phyloP scores from a whole-genome alignment of 2,113 vertebrate species.

The Macrotus californicus region DNA sequence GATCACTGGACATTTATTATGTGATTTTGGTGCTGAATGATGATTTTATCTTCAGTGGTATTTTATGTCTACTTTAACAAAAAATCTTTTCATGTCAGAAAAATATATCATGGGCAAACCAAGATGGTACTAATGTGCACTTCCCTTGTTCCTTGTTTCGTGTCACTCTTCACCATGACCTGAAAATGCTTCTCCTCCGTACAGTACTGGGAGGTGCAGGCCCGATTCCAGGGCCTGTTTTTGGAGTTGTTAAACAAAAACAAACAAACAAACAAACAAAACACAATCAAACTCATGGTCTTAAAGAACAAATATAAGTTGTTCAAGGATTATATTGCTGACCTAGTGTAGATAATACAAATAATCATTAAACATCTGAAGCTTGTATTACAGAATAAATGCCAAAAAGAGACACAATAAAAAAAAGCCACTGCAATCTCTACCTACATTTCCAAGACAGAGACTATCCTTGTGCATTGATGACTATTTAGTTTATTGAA shows the following conservation, averaged over 20 bases:
- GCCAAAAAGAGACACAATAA: background rate
- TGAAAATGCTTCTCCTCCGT: background rate
- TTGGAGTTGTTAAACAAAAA: background rate
- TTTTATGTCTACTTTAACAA: conserved; percentile 6
- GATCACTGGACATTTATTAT: background rate
- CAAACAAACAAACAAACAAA: background rate
- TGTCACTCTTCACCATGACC: background rate
- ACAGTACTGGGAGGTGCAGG: background rate
- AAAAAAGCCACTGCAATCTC: background rate
- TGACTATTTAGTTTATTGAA: background rate
- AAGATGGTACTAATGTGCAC: background rate
- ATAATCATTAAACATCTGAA: background rate
- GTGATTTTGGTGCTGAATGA: background rate
- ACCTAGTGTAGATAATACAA: background rate
- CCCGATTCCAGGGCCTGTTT: background rate
- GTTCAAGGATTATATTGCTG: background rate
- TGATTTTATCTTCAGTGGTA: background rate
- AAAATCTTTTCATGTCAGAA: background rate
- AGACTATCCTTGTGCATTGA: background rate
- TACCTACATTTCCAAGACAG: background rate
- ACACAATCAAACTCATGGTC: background rate
- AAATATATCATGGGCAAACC: background rate
- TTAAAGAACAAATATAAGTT: background rate
- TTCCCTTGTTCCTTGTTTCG: background rate
- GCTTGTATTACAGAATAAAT: background rate